These are phyloP conservation scores for Garrulus glandarius DNA, from an alignment of 2,797 vertebrate genomes.

Conservation along the genomic window DNA sequence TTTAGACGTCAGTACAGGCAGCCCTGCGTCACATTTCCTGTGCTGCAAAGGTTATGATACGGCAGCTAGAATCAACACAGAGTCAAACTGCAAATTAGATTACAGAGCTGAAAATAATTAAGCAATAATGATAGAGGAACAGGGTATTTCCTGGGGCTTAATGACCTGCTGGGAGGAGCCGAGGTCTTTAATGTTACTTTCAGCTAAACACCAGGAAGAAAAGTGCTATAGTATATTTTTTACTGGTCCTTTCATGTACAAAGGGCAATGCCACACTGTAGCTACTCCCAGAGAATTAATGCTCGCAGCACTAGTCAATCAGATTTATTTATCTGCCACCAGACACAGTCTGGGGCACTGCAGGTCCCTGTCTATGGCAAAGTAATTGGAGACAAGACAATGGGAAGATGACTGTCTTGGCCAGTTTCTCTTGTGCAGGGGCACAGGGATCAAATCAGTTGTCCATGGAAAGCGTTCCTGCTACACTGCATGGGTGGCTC, in stretches of 20 bases:
- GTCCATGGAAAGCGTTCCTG: background rate
- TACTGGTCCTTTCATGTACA: background rate
- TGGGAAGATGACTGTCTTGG: background rate
- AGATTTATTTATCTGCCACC: conserved; percentile 51
- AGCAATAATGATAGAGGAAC: conserved; percentile 26
- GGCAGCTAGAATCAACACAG: conserved; percentile 25
- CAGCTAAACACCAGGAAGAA: conserved; percentile 23
- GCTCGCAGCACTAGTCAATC: background rate
- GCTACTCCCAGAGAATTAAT: conserved; percentile 23
- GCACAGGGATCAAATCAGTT: background rate
- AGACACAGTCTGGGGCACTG: background rate
- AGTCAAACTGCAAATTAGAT: conserved; percentile 60
- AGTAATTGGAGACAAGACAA: background rate
- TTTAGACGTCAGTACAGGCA: background rate
- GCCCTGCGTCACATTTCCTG: background rate
- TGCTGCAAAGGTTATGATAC: background rate
- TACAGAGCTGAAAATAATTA: conserved; percentile 65
- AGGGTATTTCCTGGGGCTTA: conserved; percentile 51
- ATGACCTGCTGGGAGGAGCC: conserved; percentile 47
- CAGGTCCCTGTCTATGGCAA: conserved; percentile 1
- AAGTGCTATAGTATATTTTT: background rate
- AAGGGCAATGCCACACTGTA: conserved; percentile 8
- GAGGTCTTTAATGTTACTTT: conserved; percentile 36
- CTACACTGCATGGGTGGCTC: background rate
- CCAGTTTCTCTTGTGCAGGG: background rate